A percentile compares a stretch with the other conserved stretches of the same genome.
Conservation (phyloP, 23 tunicate species). For the Phallusia fumigata region DNA sequence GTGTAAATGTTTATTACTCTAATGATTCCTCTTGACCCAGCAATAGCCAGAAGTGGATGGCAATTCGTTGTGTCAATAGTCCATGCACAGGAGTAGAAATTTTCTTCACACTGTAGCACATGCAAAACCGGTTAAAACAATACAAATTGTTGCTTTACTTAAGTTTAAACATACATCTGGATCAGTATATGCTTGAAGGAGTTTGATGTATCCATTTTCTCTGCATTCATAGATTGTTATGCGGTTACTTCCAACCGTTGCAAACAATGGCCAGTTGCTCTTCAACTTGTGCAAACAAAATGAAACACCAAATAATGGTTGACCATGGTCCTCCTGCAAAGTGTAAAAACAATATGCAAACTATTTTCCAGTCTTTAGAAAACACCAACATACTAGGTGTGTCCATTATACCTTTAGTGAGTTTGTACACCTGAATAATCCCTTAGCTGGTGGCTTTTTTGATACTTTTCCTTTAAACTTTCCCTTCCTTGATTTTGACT, state of each 20-base stretch:
- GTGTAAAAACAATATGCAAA: not conserved
- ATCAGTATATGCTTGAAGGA: slow-evolving; percentile 82
- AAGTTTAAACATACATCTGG: slow-evolving; percentile 66
- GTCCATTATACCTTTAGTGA: slow-evolving; percentile 48
- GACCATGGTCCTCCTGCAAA: slow-evolving; percentile 82
- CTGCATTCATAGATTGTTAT: slow-evolving; percentile 95
- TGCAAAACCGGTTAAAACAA: not conserved
- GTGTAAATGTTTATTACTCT: slow-evolving; percentile 69
- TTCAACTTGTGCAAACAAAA: slow-evolving; percentile 41
- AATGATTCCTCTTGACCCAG: slow-evolving; percentile 86
- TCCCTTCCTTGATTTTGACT: slow-evolving; percentile 15
- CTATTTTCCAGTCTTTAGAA: not conserved
- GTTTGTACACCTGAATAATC: slow-evolving; percentile 68
- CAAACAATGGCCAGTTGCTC: slow-evolving; percentile 74
- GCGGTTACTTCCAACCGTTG: slow-evolving; percentile 91
- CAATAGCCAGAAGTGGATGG: slow-evolving; percentile 79
- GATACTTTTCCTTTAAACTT: slow-evolving; percentile 56
- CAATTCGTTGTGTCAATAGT: slow-evolving; percentile 74
- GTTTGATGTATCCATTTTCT: slow-evolving; percentile 85
- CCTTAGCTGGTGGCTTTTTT: slow-evolving; percentile 43
- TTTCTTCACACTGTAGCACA: slow-evolving; percentile 59
- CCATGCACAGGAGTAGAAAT: slow-evolving; percentile 95
- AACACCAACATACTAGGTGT: no score
- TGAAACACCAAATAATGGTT: slow-evolving; percentile 91
- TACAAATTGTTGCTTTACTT: not conserved